Conservation (phyloP, 2,113 vertebrate genomes). For the Irena cyanogastra region DNA sequence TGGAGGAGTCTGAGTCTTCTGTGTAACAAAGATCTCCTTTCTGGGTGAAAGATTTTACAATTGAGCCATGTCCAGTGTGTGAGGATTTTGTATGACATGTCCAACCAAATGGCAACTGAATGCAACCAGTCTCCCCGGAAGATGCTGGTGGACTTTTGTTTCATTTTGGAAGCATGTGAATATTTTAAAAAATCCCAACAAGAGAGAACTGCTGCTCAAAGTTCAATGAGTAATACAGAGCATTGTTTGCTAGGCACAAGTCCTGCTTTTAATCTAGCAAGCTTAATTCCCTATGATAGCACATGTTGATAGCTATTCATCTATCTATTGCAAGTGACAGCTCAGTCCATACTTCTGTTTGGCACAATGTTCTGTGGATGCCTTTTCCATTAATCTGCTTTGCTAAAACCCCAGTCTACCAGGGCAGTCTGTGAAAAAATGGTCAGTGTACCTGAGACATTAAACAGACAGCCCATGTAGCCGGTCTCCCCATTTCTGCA, state of each 20-base stretch:
- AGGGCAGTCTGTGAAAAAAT: background rate
- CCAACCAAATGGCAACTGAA: conserved; percentile 33
- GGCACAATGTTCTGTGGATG: conserved; percentile 37
- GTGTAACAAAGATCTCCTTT: conserved; percentile 46
- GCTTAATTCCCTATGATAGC: conserved; percentile 40
- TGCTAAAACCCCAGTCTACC: background rate
- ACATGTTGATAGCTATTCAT: conserved; percentile 42
- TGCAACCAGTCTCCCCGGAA: conserved; percentile 17
- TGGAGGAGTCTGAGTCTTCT: conserved; percentile 51
- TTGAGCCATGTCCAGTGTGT: conserved; percentile 37
- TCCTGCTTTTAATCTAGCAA: conserved; percentile 50
- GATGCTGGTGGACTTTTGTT: conserved; percentile 47
- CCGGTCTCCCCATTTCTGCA: background rate
- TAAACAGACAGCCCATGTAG: background rate
- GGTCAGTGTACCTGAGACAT: background rate
- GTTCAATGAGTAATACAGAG: conserved; percentile 52
- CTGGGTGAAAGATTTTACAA: conserved; percentile 62
- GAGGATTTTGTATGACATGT: conserved; percentile 65
- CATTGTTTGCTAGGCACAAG: conserved; percentile 53
- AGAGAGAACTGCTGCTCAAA: conserved; percentile 59
- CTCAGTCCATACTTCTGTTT: background rate
- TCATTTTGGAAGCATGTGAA: conserved; percentile 74
- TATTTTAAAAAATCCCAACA: conserved; percentile 50
- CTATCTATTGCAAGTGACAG: conserved; percentile 28
- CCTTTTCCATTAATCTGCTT: conserved; percentile 47